phyloP scores from a whole-genome alignment of 2,888 invertebrate genomes.

The Neria commutata region DNA sequence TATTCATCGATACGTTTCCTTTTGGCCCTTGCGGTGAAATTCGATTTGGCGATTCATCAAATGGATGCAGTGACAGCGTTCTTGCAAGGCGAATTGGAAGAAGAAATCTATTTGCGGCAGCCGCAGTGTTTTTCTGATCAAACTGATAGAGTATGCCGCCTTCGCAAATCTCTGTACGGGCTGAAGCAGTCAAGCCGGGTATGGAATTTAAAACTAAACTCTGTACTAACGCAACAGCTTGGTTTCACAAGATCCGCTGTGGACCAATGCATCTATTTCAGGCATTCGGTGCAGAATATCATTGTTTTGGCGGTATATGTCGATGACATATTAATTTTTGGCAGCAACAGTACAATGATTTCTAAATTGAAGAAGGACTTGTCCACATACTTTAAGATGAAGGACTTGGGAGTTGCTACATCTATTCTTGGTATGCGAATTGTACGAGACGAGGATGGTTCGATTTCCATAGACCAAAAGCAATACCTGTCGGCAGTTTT shows the following conservation, averaged over 20 bases:
- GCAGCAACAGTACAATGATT: too few species aligned
- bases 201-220: neutral
- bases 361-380: too few species aligned
- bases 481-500: slow-evolving; percentile 16
- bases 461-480: neutral
- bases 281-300: neutral
- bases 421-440: neutral
- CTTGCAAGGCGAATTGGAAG: slow-evolving; percentile 3
- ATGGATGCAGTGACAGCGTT: slow-evolving; percentile 17
- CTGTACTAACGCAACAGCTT: neutral
- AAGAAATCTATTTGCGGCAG: neutral
- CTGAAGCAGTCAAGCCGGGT: neutral
- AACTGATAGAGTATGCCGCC: neutral
- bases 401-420: neutral
- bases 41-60: slow-evolving; percentile 15
- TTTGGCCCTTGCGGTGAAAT: slow-evolving; percentile 20
- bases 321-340: neutral
- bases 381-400: neutral
- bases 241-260: neutral
- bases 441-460: neutral
- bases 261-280: neutral
- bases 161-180: neutral
- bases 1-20: slow-evolving; percentile 15
- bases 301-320: neutral
- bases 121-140: neutral